Percentiles rank a stretch among this genome's conserved stretches.
phyloP scores from a whole-genome alignment of 2,113 vertebrate genomes.

The Falco punctatus region DNA sequence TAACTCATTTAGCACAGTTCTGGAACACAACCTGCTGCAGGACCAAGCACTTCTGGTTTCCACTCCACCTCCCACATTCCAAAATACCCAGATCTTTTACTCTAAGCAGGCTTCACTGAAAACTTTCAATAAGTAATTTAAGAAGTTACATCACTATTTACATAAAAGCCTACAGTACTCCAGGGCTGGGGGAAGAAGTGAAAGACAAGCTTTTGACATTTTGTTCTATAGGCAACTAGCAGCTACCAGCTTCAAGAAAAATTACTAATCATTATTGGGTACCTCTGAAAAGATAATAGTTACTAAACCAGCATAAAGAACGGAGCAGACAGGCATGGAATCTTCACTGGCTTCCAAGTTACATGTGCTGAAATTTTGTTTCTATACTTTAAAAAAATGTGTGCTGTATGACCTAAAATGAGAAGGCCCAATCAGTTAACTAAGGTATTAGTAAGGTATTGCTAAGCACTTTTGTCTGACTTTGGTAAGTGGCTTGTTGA shows the following conservation, averaged over 20 bases:
- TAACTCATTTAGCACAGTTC: background rate
- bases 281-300: background rate
- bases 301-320: background rate
- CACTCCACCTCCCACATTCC: background rate
- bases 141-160: background rate
- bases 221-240: background rate
- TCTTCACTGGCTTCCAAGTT: background rate
- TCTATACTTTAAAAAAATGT: background rate
- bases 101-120: background rate
- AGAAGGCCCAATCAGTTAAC: background rate
- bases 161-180: background rate
- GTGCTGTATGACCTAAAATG: background rate
- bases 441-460: background rate
- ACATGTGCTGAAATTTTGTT: background rate
- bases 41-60: background rate
- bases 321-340: background rate
- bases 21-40: background rate
- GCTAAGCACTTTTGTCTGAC: background rate
- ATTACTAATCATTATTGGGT: background rate
- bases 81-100: background rate
- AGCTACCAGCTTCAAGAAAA: background rate
- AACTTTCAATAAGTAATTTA: background rate
- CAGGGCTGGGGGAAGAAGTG: background rate
- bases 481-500: background rate
- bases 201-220: background rate